Conservation (phyloP, 2,113 vertebrate species). For the Corythornis madagascariensis region DNA sequence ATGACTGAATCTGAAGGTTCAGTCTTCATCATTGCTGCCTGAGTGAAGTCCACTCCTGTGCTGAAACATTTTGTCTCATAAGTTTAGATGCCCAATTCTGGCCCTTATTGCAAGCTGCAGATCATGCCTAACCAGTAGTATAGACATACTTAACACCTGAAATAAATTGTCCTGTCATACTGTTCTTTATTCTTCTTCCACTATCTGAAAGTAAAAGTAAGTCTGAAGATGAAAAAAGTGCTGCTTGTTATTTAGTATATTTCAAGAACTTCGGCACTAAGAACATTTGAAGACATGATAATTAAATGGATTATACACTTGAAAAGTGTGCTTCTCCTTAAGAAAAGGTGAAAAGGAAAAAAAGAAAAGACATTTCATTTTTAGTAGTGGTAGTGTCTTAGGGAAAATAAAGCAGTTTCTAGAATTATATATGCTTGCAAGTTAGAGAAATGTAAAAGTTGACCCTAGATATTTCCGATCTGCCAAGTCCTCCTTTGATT, state of each 20-base stretch:
- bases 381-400: neutral
- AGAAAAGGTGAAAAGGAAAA: neutral
- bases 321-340: neutral
- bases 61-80: neutral
- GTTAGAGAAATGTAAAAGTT: neutral
- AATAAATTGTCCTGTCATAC: neutral
- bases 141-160: neutral
- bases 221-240: neutral
- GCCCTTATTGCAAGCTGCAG: neutral
- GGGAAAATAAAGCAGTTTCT: neutral
- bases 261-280: neutral
- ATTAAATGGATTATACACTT: neutral
- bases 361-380: neutral
- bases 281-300: neutral
- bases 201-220: neutral
- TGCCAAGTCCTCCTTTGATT: neutral
- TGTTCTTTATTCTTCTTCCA: neutral
- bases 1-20: neutral
- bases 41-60: neutral
- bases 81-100: neutral
- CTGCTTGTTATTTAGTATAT: neutral
- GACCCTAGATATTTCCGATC: neutral
- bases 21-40: rapidly evolving
- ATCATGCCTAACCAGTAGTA: neutral
- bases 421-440: neutral